Percentiles rank a stretch among this genome's conserved stretches.
These are phyloP conservation scores for Anastrepha ludens DNA, from an alignment of 1,140 invertebrate species.

Conservation along the genomic window DNA sequence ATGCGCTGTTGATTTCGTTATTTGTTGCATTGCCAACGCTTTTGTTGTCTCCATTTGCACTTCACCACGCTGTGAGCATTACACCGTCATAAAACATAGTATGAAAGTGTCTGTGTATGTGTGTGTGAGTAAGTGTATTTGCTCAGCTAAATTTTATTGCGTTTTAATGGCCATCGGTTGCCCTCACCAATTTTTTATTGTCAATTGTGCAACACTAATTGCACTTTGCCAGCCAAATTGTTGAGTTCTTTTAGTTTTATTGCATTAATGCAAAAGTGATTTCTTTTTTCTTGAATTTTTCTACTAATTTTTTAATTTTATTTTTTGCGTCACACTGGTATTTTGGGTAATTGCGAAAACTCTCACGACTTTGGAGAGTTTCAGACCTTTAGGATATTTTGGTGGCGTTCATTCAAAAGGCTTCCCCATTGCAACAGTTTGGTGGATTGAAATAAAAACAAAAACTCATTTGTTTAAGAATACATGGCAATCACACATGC, in stretches of 20 bases:
- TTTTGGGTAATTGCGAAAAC: background rate
- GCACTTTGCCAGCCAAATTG: background rate
- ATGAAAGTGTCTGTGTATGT: background rate
- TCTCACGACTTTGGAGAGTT: slow-evolving; percentile 15
- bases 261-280: background rate
- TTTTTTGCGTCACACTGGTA: background rate
- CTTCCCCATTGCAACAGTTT: background rate
- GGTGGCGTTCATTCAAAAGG: background rate
- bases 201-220: slow-evolving; percentile 31
- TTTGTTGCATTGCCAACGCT: background rate
- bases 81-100: background rate
- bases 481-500: no score
- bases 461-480: no score
- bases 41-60: background rate
- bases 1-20: background rate
- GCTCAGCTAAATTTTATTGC: slow-evolving; percentile 28
- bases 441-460: background rate
- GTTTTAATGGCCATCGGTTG: slow-evolving; percentile 15
- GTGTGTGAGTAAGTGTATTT: background rate
- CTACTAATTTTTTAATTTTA: background rate
- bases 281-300: background rate
- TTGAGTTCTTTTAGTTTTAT: background rate
- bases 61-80: background rate
- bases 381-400: background rate
- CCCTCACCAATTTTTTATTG: slow-evolving; percentile 18